These are phyloP conservation scores for Noctua comes DNA, from an alignment of 2,888 invertebrate species.

Conservation along the genomic window DNA sequence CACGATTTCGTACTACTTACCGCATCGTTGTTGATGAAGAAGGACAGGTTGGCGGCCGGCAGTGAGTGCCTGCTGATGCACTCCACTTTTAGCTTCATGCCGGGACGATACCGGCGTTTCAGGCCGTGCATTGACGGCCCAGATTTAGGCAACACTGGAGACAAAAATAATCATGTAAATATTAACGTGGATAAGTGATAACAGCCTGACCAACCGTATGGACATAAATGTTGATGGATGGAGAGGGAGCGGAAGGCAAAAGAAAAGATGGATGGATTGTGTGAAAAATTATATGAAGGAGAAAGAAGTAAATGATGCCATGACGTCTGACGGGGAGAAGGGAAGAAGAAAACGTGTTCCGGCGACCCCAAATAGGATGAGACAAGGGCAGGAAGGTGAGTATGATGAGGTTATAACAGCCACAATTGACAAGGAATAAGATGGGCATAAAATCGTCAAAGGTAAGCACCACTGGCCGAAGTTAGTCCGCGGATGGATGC, in stretches of 20 bases:
- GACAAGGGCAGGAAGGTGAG: no score
- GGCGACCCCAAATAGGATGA: no score
- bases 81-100: conserved; percentile 83
- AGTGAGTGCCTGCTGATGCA: conserved; percentile 82
- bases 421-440: background rate
- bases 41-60: conserved; percentile 85
- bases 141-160: conserved; percentile 78
- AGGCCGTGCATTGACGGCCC: conserved; percentile 82
- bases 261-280: no score
- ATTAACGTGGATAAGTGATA: background rate
- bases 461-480: no score
- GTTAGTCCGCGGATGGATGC: no score
- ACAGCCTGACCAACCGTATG: background rate
- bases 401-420: no score
- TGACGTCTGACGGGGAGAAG: no score
- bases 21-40: conserved; percentile 84
- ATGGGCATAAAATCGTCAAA: background rate
- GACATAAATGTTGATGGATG: no score
- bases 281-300: no score
- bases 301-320: no score
- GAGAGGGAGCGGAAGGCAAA: no score
- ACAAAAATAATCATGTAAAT: conserved; percentile 4
- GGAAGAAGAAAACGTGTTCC: no score
- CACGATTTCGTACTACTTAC: conserved; percentile 69
- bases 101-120: conserved; percentile 80